Evolutionary conservation across 2,888 invertebrate genomes (phyloP).

Genomic region (Dolichopus griseipennis): DNA sequence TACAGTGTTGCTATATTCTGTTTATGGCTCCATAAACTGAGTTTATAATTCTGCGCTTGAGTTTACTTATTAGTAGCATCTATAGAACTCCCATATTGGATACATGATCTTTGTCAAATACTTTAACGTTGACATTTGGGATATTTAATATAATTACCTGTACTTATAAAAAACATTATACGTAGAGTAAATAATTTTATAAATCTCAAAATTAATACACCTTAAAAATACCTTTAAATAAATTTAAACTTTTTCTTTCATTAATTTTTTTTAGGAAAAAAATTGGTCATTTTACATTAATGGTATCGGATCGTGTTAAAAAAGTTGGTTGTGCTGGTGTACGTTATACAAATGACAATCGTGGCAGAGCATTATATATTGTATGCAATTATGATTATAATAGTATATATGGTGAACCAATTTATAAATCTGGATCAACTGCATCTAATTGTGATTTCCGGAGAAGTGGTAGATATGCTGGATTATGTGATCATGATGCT

Average conservation of each 20-base stretch:
- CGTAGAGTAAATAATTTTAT: too few relatives aligned
- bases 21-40: too few relatives aligned
- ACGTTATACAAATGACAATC: constrained; percentile 24
- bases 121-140: too few relatives aligned
- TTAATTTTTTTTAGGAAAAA: constrained; percentile 29
- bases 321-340: constrained; percentile 38
- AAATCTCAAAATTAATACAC: neutral
- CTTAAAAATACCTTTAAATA: neutral
- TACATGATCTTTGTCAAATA: too few relatives aligned
- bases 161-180: too few relatives aligned
- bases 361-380: constrained; percentile 30
- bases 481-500: constrained; percentile 36
- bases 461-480: constrained; percentile 31
- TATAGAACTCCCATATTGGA: too few relatives aligned
- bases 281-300: constrained; percentile 38
- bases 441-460: constrained; percentile 31
- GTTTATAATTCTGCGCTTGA: too few relatives aligned
- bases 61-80: too few relatives aligned
- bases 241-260: neutral
- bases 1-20: too few relatives aligned
- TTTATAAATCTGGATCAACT: constrained; percentile 32
- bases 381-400: constrained; percentile 40
- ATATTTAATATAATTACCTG: too few relatives aligned
- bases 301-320: constrained; percentile 36
- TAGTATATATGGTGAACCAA: constrained; percentile 33